Conservation (phyloP, 53 echinoderm and acorn worm genomes). For the Holothuria leucospilota region DNA sequence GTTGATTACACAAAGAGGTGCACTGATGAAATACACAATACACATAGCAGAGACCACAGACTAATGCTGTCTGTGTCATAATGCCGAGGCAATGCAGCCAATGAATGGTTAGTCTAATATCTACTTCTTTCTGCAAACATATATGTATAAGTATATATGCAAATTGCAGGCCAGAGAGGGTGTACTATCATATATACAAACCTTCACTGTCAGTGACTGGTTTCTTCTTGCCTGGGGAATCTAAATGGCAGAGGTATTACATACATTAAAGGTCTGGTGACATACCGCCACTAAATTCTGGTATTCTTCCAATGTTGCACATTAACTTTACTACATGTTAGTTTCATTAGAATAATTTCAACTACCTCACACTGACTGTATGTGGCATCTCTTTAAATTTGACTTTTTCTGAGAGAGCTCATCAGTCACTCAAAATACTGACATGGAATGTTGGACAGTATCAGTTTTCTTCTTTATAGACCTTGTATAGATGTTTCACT, state of each 20-base stretch:
- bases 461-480: too few relatives aligned
- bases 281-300: not conserved
- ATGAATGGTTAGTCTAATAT: conserved; percentile 32
- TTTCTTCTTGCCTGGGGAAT: conserved; percentile 41
- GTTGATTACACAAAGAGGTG: too few relatives aligned
- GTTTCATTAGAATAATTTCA: too few relatives aligned
- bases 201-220: conserved; percentile 26
- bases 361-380: too few relatives aligned
- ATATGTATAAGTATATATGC: conserved; percentile 25
- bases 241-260: conserved; percentile 27
- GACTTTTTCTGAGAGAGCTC: too few relatives aligned
- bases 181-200: not conserved
- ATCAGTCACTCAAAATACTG: too few relatives aligned
- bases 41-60: conserved; percentile 2
- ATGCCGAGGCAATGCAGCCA: conserved; percentile 8
- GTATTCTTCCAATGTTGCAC: too few relatives aligned
- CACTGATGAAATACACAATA: not conserved
- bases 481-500: too few relatives aligned
- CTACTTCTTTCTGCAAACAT: conserved; percentile 21
- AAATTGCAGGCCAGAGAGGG: conserved; percentile 12
- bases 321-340: too few relatives aligned
- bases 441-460: too few relatives aligned
- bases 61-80: too few relatives aligned
- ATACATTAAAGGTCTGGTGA: not conserved
- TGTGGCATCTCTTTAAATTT: too few relatives aligned